phyloP scores from a whole-genome alignment of 2,888 invertebrate genomes.

The Metallyticus violacea region DNA sequence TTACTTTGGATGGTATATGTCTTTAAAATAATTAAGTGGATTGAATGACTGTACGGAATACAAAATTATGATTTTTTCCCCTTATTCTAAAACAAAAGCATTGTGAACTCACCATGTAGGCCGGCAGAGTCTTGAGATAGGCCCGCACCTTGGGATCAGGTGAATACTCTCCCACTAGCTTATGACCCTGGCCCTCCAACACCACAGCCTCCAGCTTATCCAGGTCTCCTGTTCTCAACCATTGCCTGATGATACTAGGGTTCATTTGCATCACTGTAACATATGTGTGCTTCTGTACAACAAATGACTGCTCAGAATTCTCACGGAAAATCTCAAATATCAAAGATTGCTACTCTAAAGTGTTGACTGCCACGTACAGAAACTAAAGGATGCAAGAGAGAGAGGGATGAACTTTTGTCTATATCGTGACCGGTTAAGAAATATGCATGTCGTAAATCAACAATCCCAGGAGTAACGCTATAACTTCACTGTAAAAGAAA shows the following conservation, averaged over 20 bases:
- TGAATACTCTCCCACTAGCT: constrained; percentile 62
- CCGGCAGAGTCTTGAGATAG: constrained; percentile 65
- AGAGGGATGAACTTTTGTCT: neutral
- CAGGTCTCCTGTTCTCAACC: constrained; percentile 60
- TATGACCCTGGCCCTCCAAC: constrained; percentile 65
- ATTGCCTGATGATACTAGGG: constrained; percentile 53
- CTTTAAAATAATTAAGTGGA: too few relatives aligned
- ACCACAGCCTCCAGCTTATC: constrained; percentile 65
- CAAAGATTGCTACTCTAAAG: neutral
- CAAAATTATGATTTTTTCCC: too few relatives aligned
- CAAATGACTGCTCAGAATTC: too few relatives aligned
- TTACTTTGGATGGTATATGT: too few relatives aligned
- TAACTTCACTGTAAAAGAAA: too few relatives aligned
- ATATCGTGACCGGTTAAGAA: too few relatives aligned
- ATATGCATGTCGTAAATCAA: too few relatives aligned
- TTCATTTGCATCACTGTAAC: constrained; percentile 52
- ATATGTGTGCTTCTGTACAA: too few relatives aligned
- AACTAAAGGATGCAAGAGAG: neutral
- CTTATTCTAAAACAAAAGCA: too few relatives aligned
- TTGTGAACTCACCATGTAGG: constrained; percentile 63
- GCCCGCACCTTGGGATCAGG: constrained; percentile 59
- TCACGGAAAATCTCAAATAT: neutral
- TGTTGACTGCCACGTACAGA: neutral
- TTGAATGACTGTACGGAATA: too few relatives aligned
- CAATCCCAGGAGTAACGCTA: too few relatives aligned